A percentile compares a stretch with the other conserved stretches of the same genome.
Conservation (phyloP, 1,140 invertebrate genomes). For the Halyomorpha halys region DNA sequence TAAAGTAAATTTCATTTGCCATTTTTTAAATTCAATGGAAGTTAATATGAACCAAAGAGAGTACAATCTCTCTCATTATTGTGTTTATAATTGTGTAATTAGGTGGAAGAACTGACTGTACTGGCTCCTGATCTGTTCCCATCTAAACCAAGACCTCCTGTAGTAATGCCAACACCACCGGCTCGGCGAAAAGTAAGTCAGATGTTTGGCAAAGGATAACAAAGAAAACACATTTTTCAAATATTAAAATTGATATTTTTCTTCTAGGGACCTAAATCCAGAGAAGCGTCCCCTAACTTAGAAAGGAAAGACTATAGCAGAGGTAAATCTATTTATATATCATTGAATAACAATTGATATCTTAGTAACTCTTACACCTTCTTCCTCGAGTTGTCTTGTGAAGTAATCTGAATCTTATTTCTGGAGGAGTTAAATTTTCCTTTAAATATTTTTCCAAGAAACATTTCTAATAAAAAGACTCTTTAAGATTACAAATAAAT, state of each 20-base stretch:
- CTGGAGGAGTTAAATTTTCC: too few species aligned
- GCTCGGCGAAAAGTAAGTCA: slow-evolving; percentile 40
- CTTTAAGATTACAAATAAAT: too few species aligned
- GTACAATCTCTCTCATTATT: too few species aligned
- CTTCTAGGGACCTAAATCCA: slow-evolving; percentile 43
- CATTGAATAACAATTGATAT: too few species aligned
- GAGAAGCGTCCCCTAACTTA: slow-evolving; percentile 47
- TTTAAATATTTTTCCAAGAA: too few species aligned
- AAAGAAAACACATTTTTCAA: neutral
- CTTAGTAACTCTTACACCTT: too few species aligned
- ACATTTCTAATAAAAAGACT: too few species aligned
- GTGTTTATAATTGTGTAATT: neutral
- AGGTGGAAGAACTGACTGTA: slow-evolving; percentile 64
- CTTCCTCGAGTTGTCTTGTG: too few species aligned
- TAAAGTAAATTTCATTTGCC: too few species aligned
- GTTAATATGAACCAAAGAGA: too few species aligned
- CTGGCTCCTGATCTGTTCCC: slow-evolving; percentile 53
- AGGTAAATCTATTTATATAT: slow-evolving; percentile 32
- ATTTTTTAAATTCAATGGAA: too few species aligned
- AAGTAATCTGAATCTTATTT: too few species aligned
- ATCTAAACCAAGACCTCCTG: slow-evolving; percentile 28
- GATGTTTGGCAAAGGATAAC: neutral
- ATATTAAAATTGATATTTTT: neutral
- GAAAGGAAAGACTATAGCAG: slow-evolving; percentile 39
- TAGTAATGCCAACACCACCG: slow-evolving; percentile 45